Percentiles rank a stretch among this genome's conserved stretches.
These are phyloP conservation scores for Panthera uncia DNA, from an alignment of 2,113 vertebrate genomes.

Conservation along the genomic window DNA sequence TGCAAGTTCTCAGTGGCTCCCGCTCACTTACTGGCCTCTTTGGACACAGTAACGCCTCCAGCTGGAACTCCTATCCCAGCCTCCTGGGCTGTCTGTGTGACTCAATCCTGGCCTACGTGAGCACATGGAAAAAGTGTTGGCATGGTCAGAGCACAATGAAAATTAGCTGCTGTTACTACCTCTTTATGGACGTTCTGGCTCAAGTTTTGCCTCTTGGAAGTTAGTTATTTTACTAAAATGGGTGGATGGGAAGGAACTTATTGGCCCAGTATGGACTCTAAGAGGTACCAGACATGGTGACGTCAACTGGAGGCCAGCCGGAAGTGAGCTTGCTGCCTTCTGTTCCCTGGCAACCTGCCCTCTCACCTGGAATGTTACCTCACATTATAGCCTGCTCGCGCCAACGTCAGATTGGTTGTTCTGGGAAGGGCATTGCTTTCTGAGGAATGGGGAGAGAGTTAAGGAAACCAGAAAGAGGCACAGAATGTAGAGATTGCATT, in stretches of 20 bases:
- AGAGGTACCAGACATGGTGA: background rate
- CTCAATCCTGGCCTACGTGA: background rate
- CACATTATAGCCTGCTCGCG: background rate
- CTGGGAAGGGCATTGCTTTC: background rate
- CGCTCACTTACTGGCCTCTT: background rate
- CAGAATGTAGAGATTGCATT: background rate
- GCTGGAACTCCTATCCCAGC: background rate
- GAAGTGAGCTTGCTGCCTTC: background rate
- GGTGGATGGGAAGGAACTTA: background rate
- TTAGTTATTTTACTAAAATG: background rate
- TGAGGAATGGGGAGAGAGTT: background rate
- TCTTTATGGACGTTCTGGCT: background rate
- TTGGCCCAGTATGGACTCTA: background rate
- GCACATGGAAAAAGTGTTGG: background rate
- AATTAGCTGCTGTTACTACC: background rate
- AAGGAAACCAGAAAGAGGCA: background rate
- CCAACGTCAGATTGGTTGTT: background rate
- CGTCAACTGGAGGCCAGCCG: accelerated
- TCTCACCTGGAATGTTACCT: background rate
- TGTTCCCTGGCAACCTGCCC: background rate
- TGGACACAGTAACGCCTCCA: background rate
- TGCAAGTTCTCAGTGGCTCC: background rate
- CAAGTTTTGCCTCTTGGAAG: background rate
- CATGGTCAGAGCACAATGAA: background rate
- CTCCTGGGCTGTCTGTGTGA: background rate